phyloP scores from a whole-genome alignment of 92 coral and sea anemone genomes.

The Heliopora coerulea region DNA sequence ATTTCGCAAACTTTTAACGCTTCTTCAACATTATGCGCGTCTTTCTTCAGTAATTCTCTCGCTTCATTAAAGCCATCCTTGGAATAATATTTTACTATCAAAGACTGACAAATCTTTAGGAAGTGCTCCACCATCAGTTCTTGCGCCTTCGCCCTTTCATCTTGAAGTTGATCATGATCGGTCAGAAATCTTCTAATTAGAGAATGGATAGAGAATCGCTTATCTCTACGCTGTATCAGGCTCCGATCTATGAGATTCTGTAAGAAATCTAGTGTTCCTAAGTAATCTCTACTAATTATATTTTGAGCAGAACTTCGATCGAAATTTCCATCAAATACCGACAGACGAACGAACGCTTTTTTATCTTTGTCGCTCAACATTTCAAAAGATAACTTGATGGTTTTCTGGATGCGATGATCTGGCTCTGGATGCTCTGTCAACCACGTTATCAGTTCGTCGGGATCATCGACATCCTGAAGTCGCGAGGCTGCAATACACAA shows the following conservation, averaged over 20 bases:
- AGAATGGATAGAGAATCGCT: background rate
- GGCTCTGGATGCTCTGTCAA: constrained; percentile 38
- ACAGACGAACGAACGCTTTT: constrained; percentile 32
- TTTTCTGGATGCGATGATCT: background rate
- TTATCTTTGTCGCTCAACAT: constrained; percentile 8
- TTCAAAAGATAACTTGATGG: constrained; percentile 50
- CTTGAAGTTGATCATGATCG: background rate
- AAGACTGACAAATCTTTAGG: constrained; percentile 11
- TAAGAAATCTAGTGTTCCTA: background rate
- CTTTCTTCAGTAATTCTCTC: background rate
- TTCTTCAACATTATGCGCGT: constrained; percentile 20
- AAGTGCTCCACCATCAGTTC: constrained; percentile 31
- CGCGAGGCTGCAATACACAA: too few species aligned
- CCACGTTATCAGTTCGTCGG: background rate
- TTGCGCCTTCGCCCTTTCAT: constrained; percentile 1
- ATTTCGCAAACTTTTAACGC: background rate
- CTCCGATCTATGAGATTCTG: background rate
- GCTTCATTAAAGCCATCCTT: constrained; percentile 8
- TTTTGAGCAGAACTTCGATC: constrained; percentile 40
- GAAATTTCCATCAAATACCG: constrained; percentile 52
- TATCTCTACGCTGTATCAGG: background rate
- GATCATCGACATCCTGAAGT: too few species aligned
- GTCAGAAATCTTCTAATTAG: constrained; percentile 11
- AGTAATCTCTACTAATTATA: background rate
- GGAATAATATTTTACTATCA: background rate